Conservation (phyloP, 2,113 vertebrate species). For the Pteronura brasiliensis region DNA sequence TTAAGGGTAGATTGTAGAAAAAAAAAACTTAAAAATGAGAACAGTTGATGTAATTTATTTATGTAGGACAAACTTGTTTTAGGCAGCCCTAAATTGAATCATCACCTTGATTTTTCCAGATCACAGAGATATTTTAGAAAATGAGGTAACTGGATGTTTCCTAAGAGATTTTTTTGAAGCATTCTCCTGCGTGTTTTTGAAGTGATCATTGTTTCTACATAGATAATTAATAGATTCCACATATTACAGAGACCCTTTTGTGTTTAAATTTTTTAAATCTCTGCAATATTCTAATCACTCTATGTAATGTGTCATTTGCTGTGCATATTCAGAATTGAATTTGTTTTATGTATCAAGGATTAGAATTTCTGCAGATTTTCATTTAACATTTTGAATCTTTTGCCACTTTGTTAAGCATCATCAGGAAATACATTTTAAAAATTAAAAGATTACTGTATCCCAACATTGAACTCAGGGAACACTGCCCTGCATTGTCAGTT, state of each 20-base stretch:
- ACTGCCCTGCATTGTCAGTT: constrained; percentile 74
- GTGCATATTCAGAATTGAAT: background rate
- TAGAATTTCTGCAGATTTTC: background rate
- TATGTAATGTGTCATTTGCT: background rate
- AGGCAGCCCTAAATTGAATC: background rate
- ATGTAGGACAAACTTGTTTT: background rate
- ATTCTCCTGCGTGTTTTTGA: background rate
- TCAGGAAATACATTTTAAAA: constrained; percentile 58
- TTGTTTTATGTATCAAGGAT: background rate
- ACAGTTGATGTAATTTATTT: background rate
- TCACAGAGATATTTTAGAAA: constrained; percentile 7
- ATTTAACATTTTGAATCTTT: constrained; percentile 38
- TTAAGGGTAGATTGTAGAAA: background rate
- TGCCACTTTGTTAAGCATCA: constrained; percentile 38
- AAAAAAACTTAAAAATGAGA: background rate
- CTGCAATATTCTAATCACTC: constrained; percentile 36
- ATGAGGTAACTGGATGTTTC: background rate
- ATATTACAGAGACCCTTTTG: background rate
- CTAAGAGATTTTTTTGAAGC: background rate
- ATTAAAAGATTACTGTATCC: constrained; percentile 57
- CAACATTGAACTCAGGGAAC: constrained; percentile 59
- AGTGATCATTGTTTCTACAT: constrained; percentile 23
- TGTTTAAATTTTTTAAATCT: constrained; percentile 41
- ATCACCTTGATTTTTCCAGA: background rate
- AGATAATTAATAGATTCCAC: constrained; percentile 13